Percentiles rank a stretch among this genome's conserved stretches.
phyloP scores from a whole-genome alignment of 2,797 vertebrate genomes.

The Rhinoraja longicauda region DNA sequence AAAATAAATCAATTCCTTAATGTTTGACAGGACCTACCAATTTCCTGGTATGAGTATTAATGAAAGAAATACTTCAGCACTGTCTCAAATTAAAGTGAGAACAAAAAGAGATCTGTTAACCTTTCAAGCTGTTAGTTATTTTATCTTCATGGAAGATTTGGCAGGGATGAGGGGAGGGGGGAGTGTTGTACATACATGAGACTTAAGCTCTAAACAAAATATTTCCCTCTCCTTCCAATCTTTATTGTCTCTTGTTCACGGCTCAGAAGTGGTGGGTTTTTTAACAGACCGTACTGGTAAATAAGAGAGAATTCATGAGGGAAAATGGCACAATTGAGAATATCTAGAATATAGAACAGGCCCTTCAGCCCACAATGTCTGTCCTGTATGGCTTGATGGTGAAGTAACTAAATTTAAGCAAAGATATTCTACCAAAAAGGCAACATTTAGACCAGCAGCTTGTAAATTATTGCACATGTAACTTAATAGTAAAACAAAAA shows the following conservation, averaged over 20 bases:
- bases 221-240: neutral
- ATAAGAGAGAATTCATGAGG: neutral
- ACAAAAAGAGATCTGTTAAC: slow-evolving; percentile 8
- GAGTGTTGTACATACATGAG: neutral
- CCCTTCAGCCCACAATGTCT: no score
- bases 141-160: neutral
- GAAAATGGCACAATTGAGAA: neutral
- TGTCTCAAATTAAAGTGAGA: neutral
- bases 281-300: neutral
- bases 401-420: neutral
- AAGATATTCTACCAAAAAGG: neutral
- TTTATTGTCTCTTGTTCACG: neutral
- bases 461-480: neutral
- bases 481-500: neutral
- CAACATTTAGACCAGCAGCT: neutral
- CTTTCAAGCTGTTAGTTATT: neutral
- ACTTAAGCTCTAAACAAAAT: slow-evolving; percentile 1
- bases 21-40: neutral
- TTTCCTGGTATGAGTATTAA: no score
- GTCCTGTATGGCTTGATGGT: no score
- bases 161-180: no score
- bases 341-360: no score
- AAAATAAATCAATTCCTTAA: neutral
- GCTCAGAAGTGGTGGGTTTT: slow-evolving; percentile 1
- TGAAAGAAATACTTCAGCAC: neutral